These are phyloP conservation scores for Mohoua ochrocephala DNA, from an alignment of 2,113 vertebrate species.

Conservation along the genomic window DNA sequence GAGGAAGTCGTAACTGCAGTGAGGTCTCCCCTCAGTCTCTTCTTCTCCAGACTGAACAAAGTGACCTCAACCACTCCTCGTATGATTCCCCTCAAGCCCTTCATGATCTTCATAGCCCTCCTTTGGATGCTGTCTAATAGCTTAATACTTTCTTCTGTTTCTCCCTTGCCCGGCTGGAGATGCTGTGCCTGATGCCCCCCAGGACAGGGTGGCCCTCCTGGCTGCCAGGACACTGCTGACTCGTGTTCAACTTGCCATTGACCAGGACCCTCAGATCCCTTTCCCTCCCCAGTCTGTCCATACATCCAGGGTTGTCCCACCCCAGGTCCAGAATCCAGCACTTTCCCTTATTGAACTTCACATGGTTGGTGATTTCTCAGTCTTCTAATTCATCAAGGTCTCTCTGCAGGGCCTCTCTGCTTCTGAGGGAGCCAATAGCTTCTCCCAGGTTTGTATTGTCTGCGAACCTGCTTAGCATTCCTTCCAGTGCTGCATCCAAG, in stretches of 20 bases:
- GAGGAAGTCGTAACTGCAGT: rapidly evolving
- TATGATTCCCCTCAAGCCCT: neutral
- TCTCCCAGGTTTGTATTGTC: neutral
- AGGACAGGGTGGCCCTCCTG: rapidly evolving
- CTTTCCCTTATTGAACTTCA: neutral
- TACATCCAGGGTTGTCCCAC: neutral
- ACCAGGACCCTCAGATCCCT: neutral
- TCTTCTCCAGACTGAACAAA: neutral
- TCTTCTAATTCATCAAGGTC: rapidly evolving
- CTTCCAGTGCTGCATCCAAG: neutral
- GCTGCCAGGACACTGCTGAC: neutral
- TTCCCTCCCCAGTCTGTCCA: rapidly evolving
- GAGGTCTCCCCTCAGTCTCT: neutral
- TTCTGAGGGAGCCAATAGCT: neutral
- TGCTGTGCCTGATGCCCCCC: neutral
- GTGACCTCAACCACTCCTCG: neutral
- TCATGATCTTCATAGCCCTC: neutral
- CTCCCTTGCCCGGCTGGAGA: rapidly evolving
- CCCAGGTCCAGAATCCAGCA: neutral
- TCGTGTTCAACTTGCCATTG: rapidly evolving
- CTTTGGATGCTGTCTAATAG: neutral
- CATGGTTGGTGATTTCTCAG: neutral
- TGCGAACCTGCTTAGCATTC: rapidly evolving
- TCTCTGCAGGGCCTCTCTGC: neutral
- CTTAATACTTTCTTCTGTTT: neutral